Base-by-base conservation (phyloP, 2,888 invertebrate genomes). In the Ochlodes sylvanus region DNA sequence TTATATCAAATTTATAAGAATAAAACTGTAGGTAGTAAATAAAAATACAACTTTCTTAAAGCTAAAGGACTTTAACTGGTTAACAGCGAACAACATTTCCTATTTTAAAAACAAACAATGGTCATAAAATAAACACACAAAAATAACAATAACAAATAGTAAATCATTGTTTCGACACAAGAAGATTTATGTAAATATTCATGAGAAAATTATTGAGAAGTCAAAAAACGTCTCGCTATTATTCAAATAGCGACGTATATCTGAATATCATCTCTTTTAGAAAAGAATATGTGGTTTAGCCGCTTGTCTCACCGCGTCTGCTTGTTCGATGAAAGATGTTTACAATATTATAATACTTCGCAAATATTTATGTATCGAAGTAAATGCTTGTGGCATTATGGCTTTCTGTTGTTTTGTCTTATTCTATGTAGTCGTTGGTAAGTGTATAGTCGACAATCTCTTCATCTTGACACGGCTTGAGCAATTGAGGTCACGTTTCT, bases 181-280 rank as follows among this genome's bases (percentile, higher is more conserved):
- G 61, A 68, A 12, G n/a, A 50, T 63, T 58, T 41, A 41, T 68
- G 70, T 73, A 68, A 75, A 71, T 74, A 72, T 74, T 69, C 73
- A 74, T 71, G 65, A 70, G 65, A 69, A 57, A 61, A 61, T 68
- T 69, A 73, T 75, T 73, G 72, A 72, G 72, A 69, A 72, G 74
- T 72, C 72, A 69, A 63, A 73, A 50, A 70, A 73, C 69, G 69
- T 57, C 63, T 63, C 63, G 57, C 70, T 66, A 67, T 72, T 69
- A 72, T 72, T 69, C 67, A 68, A 62, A 68, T 62, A 62, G 61
- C 56, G 67, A 68, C 62, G 19, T 55, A 55, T 42, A 60, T 66
- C 60, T 66, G 66, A 66, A 66, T 60, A 67, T 61, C 61, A 67
- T 67, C 67, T 66, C 63, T 70, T 69, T 63, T 58, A 69, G 52